These are phyloP conservation scores for Uloborus plumipes DNA, from an alignment of 2,888 invertebrate species.

Conservation along the genomic window DNA sequence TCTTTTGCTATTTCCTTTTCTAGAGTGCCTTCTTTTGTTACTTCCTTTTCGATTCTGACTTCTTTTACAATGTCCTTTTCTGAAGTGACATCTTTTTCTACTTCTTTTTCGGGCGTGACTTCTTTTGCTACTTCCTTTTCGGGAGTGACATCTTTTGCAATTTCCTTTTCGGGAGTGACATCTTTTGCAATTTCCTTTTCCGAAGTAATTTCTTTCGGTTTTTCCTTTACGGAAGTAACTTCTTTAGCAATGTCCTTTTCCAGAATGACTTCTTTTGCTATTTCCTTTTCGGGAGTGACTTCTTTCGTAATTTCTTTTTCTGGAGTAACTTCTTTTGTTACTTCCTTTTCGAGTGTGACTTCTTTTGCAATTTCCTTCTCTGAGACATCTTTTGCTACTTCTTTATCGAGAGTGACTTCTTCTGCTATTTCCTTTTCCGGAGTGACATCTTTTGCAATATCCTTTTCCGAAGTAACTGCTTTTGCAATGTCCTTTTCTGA, in stretches of 20 bases:
- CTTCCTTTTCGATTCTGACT: no score
- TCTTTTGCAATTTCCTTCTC: conserved; percentile 4
- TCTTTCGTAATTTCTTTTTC: no score
- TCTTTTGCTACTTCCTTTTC: neutral
- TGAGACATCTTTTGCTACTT: neutral
- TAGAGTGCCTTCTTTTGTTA: neutral
- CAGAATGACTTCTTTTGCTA: neutral
- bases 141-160: no score
- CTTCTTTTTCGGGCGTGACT: neutral
- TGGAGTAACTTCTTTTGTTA: no score
- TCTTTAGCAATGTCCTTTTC: neutral
- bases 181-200: no score
- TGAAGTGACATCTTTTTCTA: neutral
- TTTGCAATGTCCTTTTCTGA: neutral
- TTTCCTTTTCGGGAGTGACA: no score
- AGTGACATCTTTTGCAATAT: neutral
- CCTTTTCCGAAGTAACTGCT: neutral
- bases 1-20: neutral
- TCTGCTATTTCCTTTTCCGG: conserved; percentile 1
- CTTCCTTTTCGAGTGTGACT: neutral
- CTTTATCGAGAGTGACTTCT: neutral
- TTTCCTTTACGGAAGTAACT: neutral
- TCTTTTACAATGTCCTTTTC: neutral
- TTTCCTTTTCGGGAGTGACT: no score
- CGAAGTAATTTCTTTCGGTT: neutral